Base-by-base conservation (phyloP, 1,140 invertebrate genomes). In the Penaeus japonicus region DNA sequence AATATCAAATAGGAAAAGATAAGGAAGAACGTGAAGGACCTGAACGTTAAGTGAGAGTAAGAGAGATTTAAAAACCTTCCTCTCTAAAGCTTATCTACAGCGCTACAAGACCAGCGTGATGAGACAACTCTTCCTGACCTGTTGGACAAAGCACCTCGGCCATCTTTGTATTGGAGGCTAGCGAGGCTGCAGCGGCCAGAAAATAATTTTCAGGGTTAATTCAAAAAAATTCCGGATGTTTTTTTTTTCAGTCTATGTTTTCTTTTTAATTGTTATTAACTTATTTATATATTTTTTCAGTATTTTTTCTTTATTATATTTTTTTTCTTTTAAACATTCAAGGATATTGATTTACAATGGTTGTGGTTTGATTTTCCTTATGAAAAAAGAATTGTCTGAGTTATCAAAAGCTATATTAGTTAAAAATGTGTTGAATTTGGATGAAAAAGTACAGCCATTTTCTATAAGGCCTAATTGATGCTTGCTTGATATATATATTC, bases 121-220 rank as follows among this genome's bases (percentile, higher is more conserved):
- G 20, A 73, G 70, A 32, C 27, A 73, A 73, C n/a, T 73, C 27
- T 77, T 47, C 83, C 87, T 88, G 80, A 88, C 87, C 87, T 88
- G 87, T 88, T 88, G 65, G 87, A 83, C 80, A 88, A 84, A 83
- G 80, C 80, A 83, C 87, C 87, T 54, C 59, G 80, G 53, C 87
- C 87, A 24, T 88, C 87, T 83, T 88, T 88, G 20, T 53, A 81
- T 65, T 87, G 85, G n/a, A 88, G 75, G 87, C 73, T 39, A 88
- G 65, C 27, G 15, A 88, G 54, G 70, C 87, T 88, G 80, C 59
- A 59, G 79, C 32, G 55, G 27, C 87, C 65, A 75, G 65, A 57
- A 81, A 73, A 82, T 39, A 77, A 88, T 54, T 75, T 77, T 27
- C 24, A 62, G 39, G 47, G 75, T 57, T 81, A 75, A 83, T 39